Conservation (phyloP, 2,113 vertebrate genomes). For the Neodon shergylaensis region DNA sequence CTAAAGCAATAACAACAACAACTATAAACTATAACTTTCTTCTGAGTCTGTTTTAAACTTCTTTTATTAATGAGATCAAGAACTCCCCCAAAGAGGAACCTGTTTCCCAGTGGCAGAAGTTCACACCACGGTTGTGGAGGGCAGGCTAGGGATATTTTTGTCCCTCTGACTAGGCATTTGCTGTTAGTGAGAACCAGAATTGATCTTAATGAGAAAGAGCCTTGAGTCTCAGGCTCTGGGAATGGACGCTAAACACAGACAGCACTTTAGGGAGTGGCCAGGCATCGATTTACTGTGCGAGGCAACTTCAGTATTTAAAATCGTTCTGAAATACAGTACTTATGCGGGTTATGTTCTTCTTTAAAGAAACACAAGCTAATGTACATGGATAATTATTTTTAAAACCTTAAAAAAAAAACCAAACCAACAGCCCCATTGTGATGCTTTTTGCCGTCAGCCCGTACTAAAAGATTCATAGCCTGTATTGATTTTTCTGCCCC, state of each 20-base stretch:
- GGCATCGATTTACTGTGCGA: not conserved
- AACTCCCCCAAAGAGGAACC: not conserved
- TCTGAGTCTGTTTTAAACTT: not conserved
- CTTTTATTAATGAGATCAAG: not conserved
- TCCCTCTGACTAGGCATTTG: not conserved
- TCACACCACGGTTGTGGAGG: not conserved
- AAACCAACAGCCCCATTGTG: not conserved
- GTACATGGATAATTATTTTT: slow-evolving; percentile 69
- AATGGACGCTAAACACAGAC: not conserved
- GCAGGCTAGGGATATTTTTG: slow-evolving; percentile 1
- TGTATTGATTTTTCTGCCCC: slow-evolving; percentile 75
- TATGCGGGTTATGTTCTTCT: not conserved
- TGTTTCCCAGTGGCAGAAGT: not conserved
- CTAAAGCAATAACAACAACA: not conserved
- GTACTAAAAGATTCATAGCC: slow-evolving; percentile 78
- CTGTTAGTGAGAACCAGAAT: not conserved
- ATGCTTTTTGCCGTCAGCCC: slow-evolving; percentile 55
- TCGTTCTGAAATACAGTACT: slow-evolving; percentile 42
- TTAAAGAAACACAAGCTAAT: slow-evolving; percentile 63
- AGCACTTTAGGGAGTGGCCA: not conserved
- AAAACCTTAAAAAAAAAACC: slow-evolving; percentile 30
- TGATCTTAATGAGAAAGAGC: slow-evolving; percentile 17
- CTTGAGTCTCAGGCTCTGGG: not conserved
- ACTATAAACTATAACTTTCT: not conserved
- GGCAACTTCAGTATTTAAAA: slow-evolving; percentile 49